Conservation (phyloP, 2,113 vertebrate genomes). For the Bos indicus region DNA sequence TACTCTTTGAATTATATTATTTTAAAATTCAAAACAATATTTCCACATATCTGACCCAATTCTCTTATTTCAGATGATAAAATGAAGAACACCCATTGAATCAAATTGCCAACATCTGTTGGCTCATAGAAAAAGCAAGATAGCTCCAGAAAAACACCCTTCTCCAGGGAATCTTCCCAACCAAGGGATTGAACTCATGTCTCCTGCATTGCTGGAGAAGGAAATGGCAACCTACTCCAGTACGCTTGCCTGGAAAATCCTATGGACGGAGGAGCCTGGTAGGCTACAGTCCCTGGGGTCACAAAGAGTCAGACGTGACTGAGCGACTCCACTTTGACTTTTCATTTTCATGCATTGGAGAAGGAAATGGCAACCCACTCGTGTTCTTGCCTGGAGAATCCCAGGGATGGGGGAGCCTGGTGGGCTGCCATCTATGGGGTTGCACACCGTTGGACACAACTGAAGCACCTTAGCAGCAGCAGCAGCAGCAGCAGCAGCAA, state of each 20-base stretch:
- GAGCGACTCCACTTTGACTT: not conserved
- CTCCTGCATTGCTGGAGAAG: not conserved
- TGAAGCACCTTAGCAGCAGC: not conserved
- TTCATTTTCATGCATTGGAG: not conserved
- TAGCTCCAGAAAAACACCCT: not conserved
- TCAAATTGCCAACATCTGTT: not conserved
- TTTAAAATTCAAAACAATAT: not conserved
- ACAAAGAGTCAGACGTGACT: accelerated
- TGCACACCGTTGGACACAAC: accelerated
- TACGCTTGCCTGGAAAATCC: not conserved
- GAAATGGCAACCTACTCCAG: not conserved
- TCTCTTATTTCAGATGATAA: not conserved
- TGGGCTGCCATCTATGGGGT: not conserved
- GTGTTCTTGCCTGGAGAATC: not conserved
- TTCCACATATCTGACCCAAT: not conserved
- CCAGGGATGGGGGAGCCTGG: not conserved
- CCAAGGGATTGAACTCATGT: not conserved
- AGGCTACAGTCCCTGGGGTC: not conserved
- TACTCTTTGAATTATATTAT: not conserved
- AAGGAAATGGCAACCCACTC: not conserved
- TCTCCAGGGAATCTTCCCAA: not conserved
- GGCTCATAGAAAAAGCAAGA: not conserved
- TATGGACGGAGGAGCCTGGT: not conserved
- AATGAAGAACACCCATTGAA: not conserved
- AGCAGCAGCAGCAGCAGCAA: not conserved